Base-by-base conservation (phyloP, 2,888 invertebrate species). In the Drosophila differens region DNA sequence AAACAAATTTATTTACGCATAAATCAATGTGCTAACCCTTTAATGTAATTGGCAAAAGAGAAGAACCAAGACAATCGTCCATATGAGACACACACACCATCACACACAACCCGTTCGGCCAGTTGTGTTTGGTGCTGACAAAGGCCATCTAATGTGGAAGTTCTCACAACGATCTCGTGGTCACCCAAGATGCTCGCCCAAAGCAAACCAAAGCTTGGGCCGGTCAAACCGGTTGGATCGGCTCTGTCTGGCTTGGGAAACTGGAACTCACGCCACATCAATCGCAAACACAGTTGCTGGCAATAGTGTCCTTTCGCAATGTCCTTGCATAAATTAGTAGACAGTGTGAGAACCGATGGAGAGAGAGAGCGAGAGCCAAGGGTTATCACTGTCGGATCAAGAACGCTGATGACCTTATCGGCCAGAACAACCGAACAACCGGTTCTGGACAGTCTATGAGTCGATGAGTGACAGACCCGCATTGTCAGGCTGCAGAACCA, bases 301-400 rank as follows among this genome's bases (percentile, higher is more conserved):
- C 73, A 65, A 74, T 77, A 87, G 85, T 91, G 91, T 91, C 91
- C 91, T 91, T 91, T 92, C 82, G 92, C 91, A 91, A 89, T 92
- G 91, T 92, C 91, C 92, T 91, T 90, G 90, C 92, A 91, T 91
- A 91, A 82, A 91, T 92, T 91, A 87, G 55, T 66, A 64, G 60
- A 69, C 57, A 76, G 89, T 89, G 89, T 89, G 89, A 82, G 89
- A 90, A 91, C 80, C 78, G 32, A 59, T 12, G 19, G 12, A 44
- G 44, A 22, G 44, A 22, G 19, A 9, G 22, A 30, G 33, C 37
- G 76, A 62, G 82, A 78, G 72, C 74, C 83, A 83, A 85, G 87
- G 87, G 84, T 82, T 83, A 78, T 82, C 74, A 68, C 54, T 61
- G 70, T 39, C 28, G 65, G 65, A 74, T 62, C 53, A 55, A 49